Base-by-base conservation (phyloP, 2,113 vertebrate species). In the Naja naja region DNA sequence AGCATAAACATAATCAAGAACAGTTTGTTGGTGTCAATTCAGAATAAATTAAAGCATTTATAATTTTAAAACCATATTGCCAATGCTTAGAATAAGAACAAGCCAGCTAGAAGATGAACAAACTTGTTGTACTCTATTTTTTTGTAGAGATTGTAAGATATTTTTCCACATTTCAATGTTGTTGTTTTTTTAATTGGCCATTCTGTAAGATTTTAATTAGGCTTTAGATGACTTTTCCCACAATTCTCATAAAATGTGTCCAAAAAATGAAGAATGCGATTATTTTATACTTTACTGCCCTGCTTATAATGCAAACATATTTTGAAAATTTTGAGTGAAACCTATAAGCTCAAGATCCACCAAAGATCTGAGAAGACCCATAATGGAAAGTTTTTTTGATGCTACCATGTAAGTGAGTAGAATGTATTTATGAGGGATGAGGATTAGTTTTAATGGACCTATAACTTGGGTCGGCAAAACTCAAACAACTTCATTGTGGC, bases 11-110 rank as follows among this genome's bases (percentile, higher is more conserved):
- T 69, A 87, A 27, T 45, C 47, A 16, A 81, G 8, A 53, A 95
- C 87, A 89, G 43, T 27, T 89, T 0, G 60, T n/a, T n/a, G 47
- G 0, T 92, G 89, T 93, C 56, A 90, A n/a, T 92, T n/a, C 55
- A 87, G 4, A 25, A 94, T 60, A n/a, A 93, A 18, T 93, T 87
- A 95, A 74, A 53, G 11, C 64, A 93, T 30, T 93, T 91, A 58
- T 56, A 91, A 39, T n/a, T 2, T n/a, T 87, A 45, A 23, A 43
- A 43, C 14, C 39, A 92, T 95, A 92, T 91, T 54, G 53, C 87
- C 64, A 74, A 5, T 87, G 85, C 22, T 34, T 81, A n/a, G 53
- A 94, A 88, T 56, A 89, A 91, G 53, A 87, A 10, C 16, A 52
- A 69, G 49, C 30, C 9, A 58, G 30, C 7, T 43, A 45, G 6